These are phyloP conservation scores for Jaculus jaculus DNA, from an alignment of 2,113 vertebrate genomes.

Conservation along the genomic window DNA sequence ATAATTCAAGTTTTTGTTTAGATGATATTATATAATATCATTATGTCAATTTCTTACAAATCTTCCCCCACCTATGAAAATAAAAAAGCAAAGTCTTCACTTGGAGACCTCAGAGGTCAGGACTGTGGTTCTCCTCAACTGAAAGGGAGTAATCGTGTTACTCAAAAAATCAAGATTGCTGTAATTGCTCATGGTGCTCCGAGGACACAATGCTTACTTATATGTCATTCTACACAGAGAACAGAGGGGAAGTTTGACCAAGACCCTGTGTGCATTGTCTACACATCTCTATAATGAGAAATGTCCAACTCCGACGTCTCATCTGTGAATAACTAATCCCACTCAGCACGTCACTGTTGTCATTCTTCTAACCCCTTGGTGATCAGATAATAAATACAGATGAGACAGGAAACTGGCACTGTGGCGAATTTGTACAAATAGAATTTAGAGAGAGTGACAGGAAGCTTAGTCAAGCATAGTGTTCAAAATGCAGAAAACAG, in stretches of 20 bases:
- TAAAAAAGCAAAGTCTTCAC: slow-evolving; percentile 14
- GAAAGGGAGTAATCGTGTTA: slow-evolving; percentile 52
- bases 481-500: slow-evolving; percentile 23
- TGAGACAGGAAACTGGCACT: slow-evolving; percentile 48
- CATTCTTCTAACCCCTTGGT: slow-evolving; percentile 56
- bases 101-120: slow-evolving; percentile 32
- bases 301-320: slow-evolving; percentile 7
- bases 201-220: slow-evolving; percentile 21
- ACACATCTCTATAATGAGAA: neutral
- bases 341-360: neutral
- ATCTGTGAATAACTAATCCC: slow-evolving; percentile 45
- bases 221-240: slow-evolving; percentile 18
- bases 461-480: slow-evolving; percentile 57
- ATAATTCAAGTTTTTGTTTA: slow-evolving; percentile 17
- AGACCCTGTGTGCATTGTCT: neutral
- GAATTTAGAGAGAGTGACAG: slow-evolving; percentile 56
- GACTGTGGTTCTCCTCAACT: slow-evolving; percentile 19
- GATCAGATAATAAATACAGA: slow-evolving; percentile 56
- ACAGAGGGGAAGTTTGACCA: slow-evolving; percentile 25
- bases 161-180: slow-evolving; percentile 62
- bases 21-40: neutral
- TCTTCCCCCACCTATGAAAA: slow-evolving; percentile 34
- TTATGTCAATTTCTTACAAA: slow-evolving; percentile 6
- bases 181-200: neutral
- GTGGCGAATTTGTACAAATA: slow-evolving; percentile 53